Base-by-base conservation (phyloP, 2,113 vertebrate species). In the Paramisgurnus dabryanus region DNA sequence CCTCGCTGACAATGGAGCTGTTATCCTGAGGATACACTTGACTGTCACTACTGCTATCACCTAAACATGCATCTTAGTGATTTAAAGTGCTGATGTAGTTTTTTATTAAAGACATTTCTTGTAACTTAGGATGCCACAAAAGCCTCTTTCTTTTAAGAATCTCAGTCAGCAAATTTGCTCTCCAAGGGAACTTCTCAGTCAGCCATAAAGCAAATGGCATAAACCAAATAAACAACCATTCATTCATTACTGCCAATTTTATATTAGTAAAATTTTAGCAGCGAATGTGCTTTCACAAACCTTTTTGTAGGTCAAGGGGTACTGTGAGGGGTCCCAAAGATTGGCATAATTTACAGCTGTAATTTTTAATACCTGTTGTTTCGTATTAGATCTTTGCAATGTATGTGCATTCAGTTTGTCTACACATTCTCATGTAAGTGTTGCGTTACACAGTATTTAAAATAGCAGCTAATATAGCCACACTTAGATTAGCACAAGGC, bases 1-100 rank as follows among this genome's bases (percentile, higher is more conserved):
- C 78, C 78, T 85, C 41, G 70, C 76, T 77, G 79, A 87, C 85
- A 85, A 83, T 76, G 67, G 81, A 65, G 64, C n/a, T 61, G 73
- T 78, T 67, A 78, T 80, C 78, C 79, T 17, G 55, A 79, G 60
- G 2, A 45, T 64, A 69, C 5, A 81, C 68, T 76, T 73, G 73
- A 67, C 11, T 47, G 41, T 75, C 72, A 6, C 61, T 71, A 67
- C 34, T 41, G n/a, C 71, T 49, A 41, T 5, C 27, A 6, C 65
- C 45, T 66, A 69, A 61, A 81, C 67, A 61, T 22, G 70, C 18
- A 5, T 15, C n/a, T 17, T 53, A 17, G 22, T 0, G 27, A 67
- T 66, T 77, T 17, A 34, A 18, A 34, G 34, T 34, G 6, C 27
- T 41, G 12, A 43, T 57, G 18, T 27, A 7, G 39, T 57, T 72